phyloP scores from a whole-genome alignment of 2,797 vertebrate species.

The Staurois parvus region DNA sequence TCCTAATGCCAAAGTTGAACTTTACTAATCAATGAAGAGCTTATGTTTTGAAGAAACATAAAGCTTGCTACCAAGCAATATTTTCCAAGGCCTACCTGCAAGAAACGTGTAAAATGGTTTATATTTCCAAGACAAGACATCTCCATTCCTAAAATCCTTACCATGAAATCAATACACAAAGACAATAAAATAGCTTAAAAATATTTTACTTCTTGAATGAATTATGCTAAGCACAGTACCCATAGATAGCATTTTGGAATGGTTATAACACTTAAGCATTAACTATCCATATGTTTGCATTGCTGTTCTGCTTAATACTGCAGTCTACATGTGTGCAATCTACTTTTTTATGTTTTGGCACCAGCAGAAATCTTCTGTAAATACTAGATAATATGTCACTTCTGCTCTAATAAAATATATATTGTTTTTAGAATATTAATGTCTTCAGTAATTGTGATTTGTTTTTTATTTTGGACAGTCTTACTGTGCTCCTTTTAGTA shows the following conservation, averaged over 20 bases:
- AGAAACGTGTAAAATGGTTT: neutral
- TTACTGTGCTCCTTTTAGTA: too few relatives aligned
- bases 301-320: constrained; percentile 46
- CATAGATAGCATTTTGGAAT: constrained; percentile 57
- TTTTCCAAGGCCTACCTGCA: neutral
- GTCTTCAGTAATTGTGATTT: neutral
- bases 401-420: constrained; percentile 68
- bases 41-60: constrained; percentile 60
- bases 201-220: constrained; percentile 65
- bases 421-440: constrained; percentile 45
- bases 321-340: constrained; percentile 43
- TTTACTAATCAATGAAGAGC: constrained; percentile 77
- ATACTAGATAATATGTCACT: constrained; percentile 71
- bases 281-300: constrained; percentile 66
- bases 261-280: constrained; percentile 69
- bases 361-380: constrained; percentile 70
- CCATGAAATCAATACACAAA: constrained; percentile 55
- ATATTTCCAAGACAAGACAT: constrained; percentile 63
- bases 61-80: constrained; percentile 26
- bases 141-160: constrained; percentile 53
- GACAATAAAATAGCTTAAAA: constrained; percentile 31
- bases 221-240: constrained; percentile 67
- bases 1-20: constrained; percentile 95
- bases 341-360: constrained; percentile 51
- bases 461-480: neutral